Percentiles rank a stretch among this genome's conserved stretches.
phyloP scores from a whole-genome alignment of 2,888 invertebrate species.

The Apodemia mormo region DNA sequence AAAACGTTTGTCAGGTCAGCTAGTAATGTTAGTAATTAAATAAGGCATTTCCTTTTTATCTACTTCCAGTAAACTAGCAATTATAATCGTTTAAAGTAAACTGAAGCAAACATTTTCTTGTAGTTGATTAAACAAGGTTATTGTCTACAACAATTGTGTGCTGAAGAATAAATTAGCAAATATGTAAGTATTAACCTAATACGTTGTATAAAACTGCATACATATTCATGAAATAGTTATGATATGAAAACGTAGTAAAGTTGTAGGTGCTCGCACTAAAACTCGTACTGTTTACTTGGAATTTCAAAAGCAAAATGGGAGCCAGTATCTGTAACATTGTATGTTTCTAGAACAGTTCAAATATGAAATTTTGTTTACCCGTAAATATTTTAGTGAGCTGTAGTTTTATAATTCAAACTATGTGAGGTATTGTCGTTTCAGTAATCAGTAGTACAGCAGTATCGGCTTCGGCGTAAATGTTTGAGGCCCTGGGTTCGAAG shows the following conservation, averaged over 20 bases:
- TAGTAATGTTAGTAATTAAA: too few species aligned
- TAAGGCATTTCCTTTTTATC: too few species aligned
- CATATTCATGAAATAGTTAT: conserved; percentile 6
- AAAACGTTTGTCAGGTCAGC: too few species aligned
- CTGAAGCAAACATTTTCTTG: background rate
- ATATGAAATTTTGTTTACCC: conserved; percentile 8
- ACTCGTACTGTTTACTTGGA: conserved; percentile 13
- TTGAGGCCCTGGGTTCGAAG: too few species aligned
- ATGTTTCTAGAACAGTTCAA: background rate
- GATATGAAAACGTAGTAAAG: conserved; percentile 16
- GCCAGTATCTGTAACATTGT: conserved; percentile 2
- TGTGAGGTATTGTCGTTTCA: too few species aligned
- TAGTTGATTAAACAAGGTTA: background rate
- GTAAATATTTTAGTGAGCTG: background rate
- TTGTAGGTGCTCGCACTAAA: conserved; percentile 13
- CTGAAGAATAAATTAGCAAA: background rate
- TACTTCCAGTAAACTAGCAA: too few species aligned
- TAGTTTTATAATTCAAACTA: background rate
- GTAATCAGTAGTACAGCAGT: too few species aligned
- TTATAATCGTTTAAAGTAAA: background rate
- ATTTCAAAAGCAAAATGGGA: conserved; percentile 13
- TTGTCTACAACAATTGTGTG: background rate
- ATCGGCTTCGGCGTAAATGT: too few species aligned
- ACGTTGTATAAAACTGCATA: background rate
- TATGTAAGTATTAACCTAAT: background rate